Conservation (phyloP, 2,113 vertebrate species). For the Polypterus bichir region DNA sequence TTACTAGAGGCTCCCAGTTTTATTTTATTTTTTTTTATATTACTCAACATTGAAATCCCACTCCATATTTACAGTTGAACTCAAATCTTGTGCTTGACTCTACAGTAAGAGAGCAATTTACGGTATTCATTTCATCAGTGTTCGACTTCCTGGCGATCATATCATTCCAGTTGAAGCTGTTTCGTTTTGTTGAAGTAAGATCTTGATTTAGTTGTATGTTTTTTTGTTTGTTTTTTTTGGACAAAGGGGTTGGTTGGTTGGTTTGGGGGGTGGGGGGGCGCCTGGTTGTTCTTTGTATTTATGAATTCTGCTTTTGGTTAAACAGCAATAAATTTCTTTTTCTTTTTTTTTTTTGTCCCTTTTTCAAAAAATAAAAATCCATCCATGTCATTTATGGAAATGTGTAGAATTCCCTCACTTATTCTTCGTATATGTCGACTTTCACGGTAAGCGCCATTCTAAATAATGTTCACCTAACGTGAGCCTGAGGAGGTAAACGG, state of each 20-base stretch:
- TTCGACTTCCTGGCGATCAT: background rate
- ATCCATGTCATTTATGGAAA: no score
- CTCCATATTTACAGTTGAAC: no score
- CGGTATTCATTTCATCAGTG: no score
- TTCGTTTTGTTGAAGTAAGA: background rate
- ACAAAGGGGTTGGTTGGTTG: background rate
- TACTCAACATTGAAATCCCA: background rate
- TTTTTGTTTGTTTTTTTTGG: background rate
- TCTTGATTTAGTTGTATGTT: background rate
- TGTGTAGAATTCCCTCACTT: no score
- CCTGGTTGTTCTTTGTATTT: constrained; percentile 23
- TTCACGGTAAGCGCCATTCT: no score
- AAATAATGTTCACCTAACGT: no score
- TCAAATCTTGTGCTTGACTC: no score
- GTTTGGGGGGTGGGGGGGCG: constrained; percentile 5
- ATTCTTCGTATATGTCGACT: no score
- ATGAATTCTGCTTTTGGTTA: constrained; percentile 21
- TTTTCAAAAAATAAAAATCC: no score
- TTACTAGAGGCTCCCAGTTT: background rate
- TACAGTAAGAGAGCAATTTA: no score
- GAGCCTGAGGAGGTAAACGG: no score
- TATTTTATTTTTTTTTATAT: background rate
- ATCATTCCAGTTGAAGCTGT: background rate
- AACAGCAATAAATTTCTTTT: constrained; percentile 30
- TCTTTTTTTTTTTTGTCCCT: background rate